These are phyloP conservation scores for Spisula subtruncata DNA, from an alignment of 2,888 invertebrate species.

Conservation along the genomic window DNA sequence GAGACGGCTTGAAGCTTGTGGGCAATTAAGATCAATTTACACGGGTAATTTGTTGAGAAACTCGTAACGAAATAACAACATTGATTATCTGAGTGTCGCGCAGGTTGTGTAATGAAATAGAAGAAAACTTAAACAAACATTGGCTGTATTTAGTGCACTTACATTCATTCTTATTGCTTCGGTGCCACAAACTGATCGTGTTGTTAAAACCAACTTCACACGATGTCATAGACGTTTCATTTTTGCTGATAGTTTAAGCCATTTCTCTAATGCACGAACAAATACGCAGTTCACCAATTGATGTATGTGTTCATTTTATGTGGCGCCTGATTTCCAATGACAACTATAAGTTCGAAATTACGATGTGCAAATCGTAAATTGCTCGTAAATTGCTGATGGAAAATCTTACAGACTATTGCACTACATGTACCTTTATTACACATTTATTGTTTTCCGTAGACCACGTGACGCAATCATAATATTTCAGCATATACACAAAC, in stretches of 20 bases:
- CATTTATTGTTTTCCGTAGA: not conserved
- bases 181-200: no score
- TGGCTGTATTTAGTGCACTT: no score
- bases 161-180: no score
- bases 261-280: no score
- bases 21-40: not conserved
- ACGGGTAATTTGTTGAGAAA: conserved; percentile 1
- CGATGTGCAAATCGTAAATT: conserved; percentile 3
- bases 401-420: not conserved
- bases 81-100: not conserved
- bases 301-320: no score
- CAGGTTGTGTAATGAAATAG: no score
- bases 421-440: not conserved
- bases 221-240: no score
- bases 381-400: not conserved
- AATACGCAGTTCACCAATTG: no score
- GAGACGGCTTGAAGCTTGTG: not conserved
- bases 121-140: no score
- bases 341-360: not conserved
- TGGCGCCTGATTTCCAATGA: no score
- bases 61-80: not conserved
- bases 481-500: not conserved
- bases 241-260: no score
- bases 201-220: no score
- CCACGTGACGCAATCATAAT: not conserved